Evolutionary conservation across 2,888 invertebrate species (phyloP).

Genomic region (Selenia dentaria): DNA sequence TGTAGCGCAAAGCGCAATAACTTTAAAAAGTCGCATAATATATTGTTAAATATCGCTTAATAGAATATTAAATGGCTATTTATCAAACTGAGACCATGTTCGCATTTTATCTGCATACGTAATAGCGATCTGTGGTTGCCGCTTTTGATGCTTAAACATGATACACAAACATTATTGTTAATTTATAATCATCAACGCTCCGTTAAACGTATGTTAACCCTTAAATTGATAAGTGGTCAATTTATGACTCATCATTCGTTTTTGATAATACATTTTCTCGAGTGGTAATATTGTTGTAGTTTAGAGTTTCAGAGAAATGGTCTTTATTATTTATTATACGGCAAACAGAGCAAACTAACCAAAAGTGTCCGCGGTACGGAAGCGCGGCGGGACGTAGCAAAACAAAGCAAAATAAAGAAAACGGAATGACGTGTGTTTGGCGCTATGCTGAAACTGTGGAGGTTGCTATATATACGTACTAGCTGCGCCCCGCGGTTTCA

Average conservation of each 20-base stretch:
- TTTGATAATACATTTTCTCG: not conserved
- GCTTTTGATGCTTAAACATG: conserved; percentile 30
- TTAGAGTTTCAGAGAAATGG: conserved; percentile 45
- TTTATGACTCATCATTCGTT: not conserved
- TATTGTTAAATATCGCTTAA: conserved; percentile 60
- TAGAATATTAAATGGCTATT: conserved; percentile 71
- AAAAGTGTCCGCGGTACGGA: conserved; percentile 80
- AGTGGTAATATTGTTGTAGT: conserved; percentile 11
- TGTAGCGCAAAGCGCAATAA: conserved; percentile 13
- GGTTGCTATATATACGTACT: conserved; percentile 36
- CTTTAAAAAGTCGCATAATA: conserved; percentile 37
- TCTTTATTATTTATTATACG: conserved; percentile 81
- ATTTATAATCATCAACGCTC: conserved; percentile 15
- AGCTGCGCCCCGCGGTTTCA: no score
- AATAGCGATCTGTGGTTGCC: conserved; percentile 26
- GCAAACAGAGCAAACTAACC: conserved; percentile 82
- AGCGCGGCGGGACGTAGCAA: conserved; percentile 77
- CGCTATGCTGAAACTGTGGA: conserved; percentile 52
- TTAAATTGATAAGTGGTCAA: conserved; percentile 15
- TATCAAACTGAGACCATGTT: conserved; percentile 55
- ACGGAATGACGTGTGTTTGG: conserved; percentile 67
- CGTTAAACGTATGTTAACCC: conserved; percentile 26
- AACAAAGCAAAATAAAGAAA: conserved; percentile 75
- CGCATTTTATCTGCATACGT: conserved; percentile 65
- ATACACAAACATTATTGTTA: conserved; percentile 26